Base-by-base conservation (phyloP, 92 coral and sea anemone genomes). In the Porites evermanni region DNA sequence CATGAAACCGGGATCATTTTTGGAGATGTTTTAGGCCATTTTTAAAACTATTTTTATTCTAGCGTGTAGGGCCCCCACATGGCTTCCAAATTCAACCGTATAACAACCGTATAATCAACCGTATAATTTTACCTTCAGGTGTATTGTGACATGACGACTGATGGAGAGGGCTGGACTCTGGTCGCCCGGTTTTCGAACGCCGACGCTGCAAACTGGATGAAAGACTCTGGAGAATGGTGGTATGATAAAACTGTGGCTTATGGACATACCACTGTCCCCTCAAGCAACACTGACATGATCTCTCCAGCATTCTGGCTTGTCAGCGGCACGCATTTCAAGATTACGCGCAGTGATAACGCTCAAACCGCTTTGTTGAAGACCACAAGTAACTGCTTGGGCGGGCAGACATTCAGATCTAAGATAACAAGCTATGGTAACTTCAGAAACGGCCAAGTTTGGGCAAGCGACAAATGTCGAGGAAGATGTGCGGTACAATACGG, bases 221-320 rank as follows among this genome's bases (percentile, higher is more conserved):
- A 38, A 77, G 79, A 20, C 50, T 76, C 59, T 26, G 89, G 92
- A 16, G 24, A 52, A 0, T 84, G 92, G 89, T 84, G 89, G 88
- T 89, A 77, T 54, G 88, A 77, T 52, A 59, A 4, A 59, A 70
- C 19, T 20, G 21, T 16, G 0, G 58, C 81, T 53, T 14, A 18
- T 26, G 80, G 92, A 14, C 59, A 9, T 7, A 75, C 76, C 2
- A 53, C 56, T 23, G 67, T 66, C 19, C 73, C 88, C 8, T 64
- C 75, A 16, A 54, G 23, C 20, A 77, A 77, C 53, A n/a, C 47
- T 4, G 81, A 78, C 26, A 85, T 84, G 77, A 77, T 78, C 50
- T 84, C 88, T 12, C 44, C 75, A 21, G 85, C 92, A 77, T 77
- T 77, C 47, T 79, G 89, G 89, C 69, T 67, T 14, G 59, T 54